A percentile compares a stretch with the other conserved stretches of the same genome.
phyloP scores from a whole-genome alignment of 1,140 invertebrate species.

The Meloidogyne exigua region DNA sequence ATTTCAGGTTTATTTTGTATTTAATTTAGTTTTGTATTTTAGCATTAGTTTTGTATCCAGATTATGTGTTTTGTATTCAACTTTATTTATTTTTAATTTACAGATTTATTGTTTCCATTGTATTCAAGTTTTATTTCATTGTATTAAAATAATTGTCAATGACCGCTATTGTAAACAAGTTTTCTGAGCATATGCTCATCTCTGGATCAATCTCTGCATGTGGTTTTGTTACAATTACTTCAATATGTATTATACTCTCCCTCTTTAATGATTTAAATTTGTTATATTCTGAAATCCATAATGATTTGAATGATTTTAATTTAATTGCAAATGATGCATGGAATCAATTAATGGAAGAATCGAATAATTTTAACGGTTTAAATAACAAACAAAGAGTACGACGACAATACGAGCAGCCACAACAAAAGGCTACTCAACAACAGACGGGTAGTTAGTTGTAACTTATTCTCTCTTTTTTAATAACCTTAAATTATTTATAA shows the following conservation, averaged over 20 bases:
- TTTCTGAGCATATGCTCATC: neutral
- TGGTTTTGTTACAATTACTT: conserved; percentile 34
- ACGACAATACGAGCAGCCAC: conserved; percentile 18
- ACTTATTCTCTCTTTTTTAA: neutral
- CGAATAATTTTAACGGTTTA: neutral
- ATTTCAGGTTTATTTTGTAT: too few species aligned
- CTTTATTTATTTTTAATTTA: too few species aligned
- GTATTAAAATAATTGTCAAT: neutral
- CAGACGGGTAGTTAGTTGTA: conserved; percentile 6
- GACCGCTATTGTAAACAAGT: neutral
- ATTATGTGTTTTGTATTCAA: too few species aligned
- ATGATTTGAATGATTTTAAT: conserved; percentile 44
- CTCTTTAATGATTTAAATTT: conserved; percentile 43
- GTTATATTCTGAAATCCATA: conserved; percentile 38
- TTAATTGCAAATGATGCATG: conserved; percentile 51
- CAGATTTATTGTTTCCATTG: too few species aligned
- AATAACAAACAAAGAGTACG: neutral
- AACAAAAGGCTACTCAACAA: conserved; percentile 32
- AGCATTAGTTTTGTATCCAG: too few species aligned
- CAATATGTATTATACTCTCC: conserved; percentile 35
- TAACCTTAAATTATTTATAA: too few species aligned
- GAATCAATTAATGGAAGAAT: conserved; percentile 48
- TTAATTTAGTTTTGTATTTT: too few species aligned
- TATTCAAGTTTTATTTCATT: too few species aligned
- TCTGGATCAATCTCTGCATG: conserved; percentile 22